Conservation (phyloP, 2,888 invertebrate species). For the Pegoplata infirma region DNA sequence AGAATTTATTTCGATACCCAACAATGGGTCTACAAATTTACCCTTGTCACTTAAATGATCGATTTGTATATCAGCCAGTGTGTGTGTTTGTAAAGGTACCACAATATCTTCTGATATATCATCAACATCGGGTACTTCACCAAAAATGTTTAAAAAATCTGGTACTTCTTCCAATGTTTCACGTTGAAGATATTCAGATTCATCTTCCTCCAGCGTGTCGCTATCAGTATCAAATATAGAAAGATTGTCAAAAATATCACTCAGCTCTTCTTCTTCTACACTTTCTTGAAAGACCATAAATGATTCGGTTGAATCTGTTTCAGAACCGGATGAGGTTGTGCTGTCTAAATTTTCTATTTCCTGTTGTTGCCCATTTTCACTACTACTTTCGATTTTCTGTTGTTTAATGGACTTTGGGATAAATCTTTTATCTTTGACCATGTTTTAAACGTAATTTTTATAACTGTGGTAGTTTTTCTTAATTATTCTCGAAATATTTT, state of each 20-base stretch:
- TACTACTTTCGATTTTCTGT: neutral
- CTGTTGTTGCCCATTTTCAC: neutral
- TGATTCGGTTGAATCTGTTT: neutral
- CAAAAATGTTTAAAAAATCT: conserved; percentile 65
- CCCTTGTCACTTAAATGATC: too few relatives aligned
- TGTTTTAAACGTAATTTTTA: too few relatives aligned
- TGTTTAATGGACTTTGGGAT: neutral
- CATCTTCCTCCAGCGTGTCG: conserved; percentile 11
- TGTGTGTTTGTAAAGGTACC: too few relatives aligned
- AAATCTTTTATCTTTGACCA: neutral
- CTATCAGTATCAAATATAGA: conserved; percentile 19
- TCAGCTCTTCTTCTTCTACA: neutral
- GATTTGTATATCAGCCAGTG: too few relatives aligned
- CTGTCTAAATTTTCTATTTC: neutral
- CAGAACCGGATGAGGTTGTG: neutral
- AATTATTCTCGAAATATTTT: too few relatives aligned
- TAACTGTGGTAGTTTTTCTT: too few relatives aligned
- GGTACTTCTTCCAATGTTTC: neutral
- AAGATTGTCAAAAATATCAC: neutral
- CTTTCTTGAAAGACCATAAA: neutral
- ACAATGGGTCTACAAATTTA: conserved; percentile 63
- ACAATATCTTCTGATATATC: conserved; percentile 49
- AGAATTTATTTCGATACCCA: conserved; percentile 19
- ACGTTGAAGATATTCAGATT: conserved; percentile 18
- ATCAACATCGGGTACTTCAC: conserved; percentile 64